phyloP scores from a whole-genome alignment of 64 coral and sea anemone genomes.

The Catalaphyllia jardinei region DNA sequence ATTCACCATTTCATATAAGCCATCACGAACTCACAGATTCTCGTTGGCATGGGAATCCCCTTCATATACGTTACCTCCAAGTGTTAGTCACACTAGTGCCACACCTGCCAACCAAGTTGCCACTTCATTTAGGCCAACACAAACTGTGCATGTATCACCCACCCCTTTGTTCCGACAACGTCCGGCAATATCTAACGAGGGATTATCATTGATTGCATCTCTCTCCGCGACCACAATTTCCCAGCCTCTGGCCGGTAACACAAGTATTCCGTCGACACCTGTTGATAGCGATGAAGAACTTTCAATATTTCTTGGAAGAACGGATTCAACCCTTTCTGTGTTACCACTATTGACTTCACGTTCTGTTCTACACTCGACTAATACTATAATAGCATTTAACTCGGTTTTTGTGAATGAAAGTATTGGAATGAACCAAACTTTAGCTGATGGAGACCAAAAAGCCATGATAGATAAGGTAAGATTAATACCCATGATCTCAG shows the following conservation, averaged over 20 bases:
- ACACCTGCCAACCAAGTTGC: not conserved
- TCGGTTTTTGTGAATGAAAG: not conserved
- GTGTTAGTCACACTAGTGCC: not conserved
- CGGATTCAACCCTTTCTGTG: not conserved
- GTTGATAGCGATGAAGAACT: not conserved
- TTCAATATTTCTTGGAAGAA: not conserved
- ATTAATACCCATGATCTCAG: no score
- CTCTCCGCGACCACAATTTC: not conserved
- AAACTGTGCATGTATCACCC: not conserved
- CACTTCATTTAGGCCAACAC: not conserved
- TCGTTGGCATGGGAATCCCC: not conserved
- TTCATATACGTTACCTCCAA: not conserved
- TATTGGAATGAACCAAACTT: not conserved
- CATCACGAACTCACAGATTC: not conserved
- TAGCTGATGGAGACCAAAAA: not conserved
- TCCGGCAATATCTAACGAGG: not conserved
- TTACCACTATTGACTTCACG: not conserved
- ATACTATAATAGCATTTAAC: not conserved
- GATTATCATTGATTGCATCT: not conserved
- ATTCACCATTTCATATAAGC: not conserved
- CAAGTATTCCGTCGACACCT: not conserved
- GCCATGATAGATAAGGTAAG: not conserved
- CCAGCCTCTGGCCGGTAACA: no score
- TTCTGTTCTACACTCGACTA: not conserved
- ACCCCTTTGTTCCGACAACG: not conserved